Conservation (phyloP, 2,113 vertebrate genomes). For the Tachysurus fulvidraco region DNA sequence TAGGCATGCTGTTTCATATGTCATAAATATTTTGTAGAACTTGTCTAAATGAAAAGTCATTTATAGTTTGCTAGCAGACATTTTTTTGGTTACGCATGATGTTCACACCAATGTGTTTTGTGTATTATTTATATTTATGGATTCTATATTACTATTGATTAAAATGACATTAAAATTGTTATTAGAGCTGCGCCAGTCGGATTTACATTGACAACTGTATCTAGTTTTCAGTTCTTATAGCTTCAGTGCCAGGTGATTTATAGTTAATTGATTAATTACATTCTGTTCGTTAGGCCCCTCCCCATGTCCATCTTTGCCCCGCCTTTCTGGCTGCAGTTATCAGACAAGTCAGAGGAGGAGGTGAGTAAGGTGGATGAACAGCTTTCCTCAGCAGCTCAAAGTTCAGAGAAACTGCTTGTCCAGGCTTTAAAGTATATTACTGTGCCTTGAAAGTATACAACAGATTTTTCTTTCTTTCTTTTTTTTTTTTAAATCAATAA, state of each 20-base stretch:
- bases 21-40: conserved; percentile 24
- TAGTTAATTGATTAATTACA: conserved; percentile 9
- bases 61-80: conserved; percentile 32
- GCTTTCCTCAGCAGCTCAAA: conserved; percentile 15
- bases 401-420: neutral
- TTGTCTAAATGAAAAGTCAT: conserved; percentile 23
- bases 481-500: neutral
- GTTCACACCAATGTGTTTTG: conserved; percentile 13
- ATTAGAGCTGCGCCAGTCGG: neutral
- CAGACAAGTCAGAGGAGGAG: conserved; percentile 38
- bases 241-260: neutral
- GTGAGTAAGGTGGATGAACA: conserved; percentile 19
- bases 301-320: neutral
- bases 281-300: neutral
- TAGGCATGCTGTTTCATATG: conserved; percentile 20
- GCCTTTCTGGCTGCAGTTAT: conserved; percentile 35
- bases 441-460: neutral
- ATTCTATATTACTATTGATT: neutral
- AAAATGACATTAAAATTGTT: neutral
- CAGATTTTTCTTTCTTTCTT: neutral
- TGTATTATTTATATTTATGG: neutral
- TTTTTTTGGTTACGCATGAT: conserved; percentile 19
- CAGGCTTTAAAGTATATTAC: neutral
- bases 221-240: neutral
- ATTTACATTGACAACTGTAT: neutral